Evolutionary conservation across 2,797 vertebrate genomes (phyloP).

Genomic region (Aplochiton taeniatus): DNA sequence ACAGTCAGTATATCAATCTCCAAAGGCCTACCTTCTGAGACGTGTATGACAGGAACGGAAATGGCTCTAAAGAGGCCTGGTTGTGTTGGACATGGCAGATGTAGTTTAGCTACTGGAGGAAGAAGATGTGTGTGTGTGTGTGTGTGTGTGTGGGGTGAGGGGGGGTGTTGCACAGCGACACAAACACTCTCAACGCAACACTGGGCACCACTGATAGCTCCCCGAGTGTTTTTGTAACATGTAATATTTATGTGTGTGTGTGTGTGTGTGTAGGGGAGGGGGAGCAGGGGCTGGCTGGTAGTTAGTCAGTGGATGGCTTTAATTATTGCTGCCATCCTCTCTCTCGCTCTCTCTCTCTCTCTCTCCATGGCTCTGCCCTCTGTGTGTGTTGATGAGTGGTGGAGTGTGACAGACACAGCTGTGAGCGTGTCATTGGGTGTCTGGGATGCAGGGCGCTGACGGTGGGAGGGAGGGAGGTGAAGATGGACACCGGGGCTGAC

Average conservation of each 20-base stretch:
- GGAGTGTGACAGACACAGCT: conserved; percentile 64
- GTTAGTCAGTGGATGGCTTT: conserved; percentile 26
- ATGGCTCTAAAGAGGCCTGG: conserved; percentile 26
- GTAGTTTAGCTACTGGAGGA: background rate
- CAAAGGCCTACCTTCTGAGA: conserved; percentile 29
- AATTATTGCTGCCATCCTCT: conserved; percentile 59
- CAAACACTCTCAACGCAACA: background rate
- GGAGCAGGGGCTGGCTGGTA: background rate
- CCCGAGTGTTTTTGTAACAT: conserved; percentile 10
- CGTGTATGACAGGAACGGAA: conserved; percentile 38
- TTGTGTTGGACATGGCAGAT: conserved; percentile 43
- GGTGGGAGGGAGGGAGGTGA: conserved; percentile 9
- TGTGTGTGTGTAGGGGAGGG: conserved; percentile 13
- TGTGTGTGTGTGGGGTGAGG: background rate
- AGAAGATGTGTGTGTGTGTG: conserved; percentile 4
- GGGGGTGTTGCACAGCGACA: too few species aligned
- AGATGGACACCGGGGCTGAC: conserved; percentile 39
- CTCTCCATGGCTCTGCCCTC: too few species aligned
- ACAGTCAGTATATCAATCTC: conserved; percentile 27
- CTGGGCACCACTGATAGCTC: background rate
- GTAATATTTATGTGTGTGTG: conserved; percentile 1
- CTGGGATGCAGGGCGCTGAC: conserved; percentile 18
- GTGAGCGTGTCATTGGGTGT: conserved; percentile 58
- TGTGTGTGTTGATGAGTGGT: conserved; percentile 50
- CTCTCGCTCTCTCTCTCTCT: conserved; percentile 29